Percentiles rank a stretch among this genome's conserved stretches.
phyloP scores from a whole-genome alignment of 2,113 vertebrate genomes.

The Pardalotus punctatus region DNA sequence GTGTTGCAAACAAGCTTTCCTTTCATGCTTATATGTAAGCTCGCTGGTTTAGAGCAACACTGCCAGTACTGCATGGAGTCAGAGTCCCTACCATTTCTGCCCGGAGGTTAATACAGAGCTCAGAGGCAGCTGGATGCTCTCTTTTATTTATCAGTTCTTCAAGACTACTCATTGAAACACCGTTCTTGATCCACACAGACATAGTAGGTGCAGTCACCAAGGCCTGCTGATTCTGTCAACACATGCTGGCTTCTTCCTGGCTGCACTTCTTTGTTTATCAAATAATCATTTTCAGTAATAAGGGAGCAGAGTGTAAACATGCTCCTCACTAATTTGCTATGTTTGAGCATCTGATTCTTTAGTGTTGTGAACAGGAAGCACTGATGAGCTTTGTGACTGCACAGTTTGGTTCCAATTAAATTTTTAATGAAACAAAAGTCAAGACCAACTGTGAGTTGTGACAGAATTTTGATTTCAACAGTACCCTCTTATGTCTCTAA shows the following conservation, averaged over 20 bases:
- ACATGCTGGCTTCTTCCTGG: slow-evolving; percentile 14
- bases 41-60: not conserved
- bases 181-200: not conserved
- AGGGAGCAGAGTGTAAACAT: slow-evolving; percentile 56
- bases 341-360: slow-evolving; percentile 60
- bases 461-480: slow-evolving; percentile 18
- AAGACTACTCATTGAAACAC: not conserved
- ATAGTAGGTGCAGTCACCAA: slow-evolving; percentile 9
- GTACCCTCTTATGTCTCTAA: slow-evolving; percentile 1
- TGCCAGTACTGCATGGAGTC: not conserved
- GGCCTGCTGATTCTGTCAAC: slow-evolving; percentile 17
- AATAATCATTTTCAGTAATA: slow-evolving; percentile 63
- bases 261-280: slow-evolving; percentile 53
- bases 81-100: not conserved
- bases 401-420: slow-evolving; percentile 67
- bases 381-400: slow-evolving; percentile 58
- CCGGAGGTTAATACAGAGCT: not conserved
- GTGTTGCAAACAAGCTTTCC: not conserved
- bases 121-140: not conserved
- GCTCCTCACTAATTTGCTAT: slow-evolving; percentile 63
- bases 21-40: not conserved
- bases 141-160: not conserved
- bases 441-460: slow-evolving; percentile 40
- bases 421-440: slow-evolving; percentile 65
- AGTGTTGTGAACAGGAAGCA: slow-evolving; percentile 47